Conservation (phyloP, 2,888 invertebrate species). For the Lepidocyrtinus sp. region DNA sequence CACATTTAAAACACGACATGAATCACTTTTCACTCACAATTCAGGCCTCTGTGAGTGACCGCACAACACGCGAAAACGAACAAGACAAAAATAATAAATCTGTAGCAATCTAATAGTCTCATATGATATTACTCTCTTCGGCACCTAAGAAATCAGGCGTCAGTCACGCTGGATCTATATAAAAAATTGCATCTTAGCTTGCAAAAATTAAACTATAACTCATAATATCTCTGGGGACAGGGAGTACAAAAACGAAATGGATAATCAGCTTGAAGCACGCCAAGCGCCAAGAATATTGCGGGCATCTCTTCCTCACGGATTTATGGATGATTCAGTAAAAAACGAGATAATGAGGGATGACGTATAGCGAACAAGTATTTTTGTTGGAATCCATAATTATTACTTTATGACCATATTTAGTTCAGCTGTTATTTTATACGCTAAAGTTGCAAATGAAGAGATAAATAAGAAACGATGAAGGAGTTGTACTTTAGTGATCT, state of each 20-base stretch:
- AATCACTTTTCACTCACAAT: too few relatives aligned
- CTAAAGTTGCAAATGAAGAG: too few relatives aligned
- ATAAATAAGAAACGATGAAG: neutral
- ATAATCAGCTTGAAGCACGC: conserved; percentile 1
- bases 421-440: neutral
- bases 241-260: neutral
- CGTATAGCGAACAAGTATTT: neutral
- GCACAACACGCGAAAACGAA: neutral
- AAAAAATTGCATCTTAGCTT: conserved; percentile 14
- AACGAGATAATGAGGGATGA: neutral
- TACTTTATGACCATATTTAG: neutral
- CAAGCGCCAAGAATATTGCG: neutral
- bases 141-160: conserved; percentile 28
- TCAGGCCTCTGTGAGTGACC: too few relatives aligned
- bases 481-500: neutral
- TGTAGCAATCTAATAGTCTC: neutral
- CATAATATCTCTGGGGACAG: neutral
- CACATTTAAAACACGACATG: too few relatives aligned
- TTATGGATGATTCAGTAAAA: neutral
- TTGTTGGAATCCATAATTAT: neutral
- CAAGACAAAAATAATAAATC: neutral
- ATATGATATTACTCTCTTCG: neutral
- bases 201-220: neutral
- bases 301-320: neutral
- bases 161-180: conserved; percentile 24